Percentiles rank a stretch among this genome's conserved stretches.
phyloP scores from a whole-genome alignment of 2,888 invertebrate genomes.

The Buathra laborator region DNA sequence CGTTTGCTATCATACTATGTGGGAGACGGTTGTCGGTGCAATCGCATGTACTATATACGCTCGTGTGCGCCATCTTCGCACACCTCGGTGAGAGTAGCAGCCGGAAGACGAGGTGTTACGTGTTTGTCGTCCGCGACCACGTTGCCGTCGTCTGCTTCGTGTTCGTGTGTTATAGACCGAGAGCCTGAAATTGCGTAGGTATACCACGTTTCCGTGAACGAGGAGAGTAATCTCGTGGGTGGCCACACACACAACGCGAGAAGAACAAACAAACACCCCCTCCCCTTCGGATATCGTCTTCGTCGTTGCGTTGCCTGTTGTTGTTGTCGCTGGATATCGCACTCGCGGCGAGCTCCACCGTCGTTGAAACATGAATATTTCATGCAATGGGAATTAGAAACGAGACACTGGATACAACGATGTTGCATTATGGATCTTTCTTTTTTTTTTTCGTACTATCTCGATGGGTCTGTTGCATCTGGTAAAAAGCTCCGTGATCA shows the following conservation, averaged over 20 bases:
- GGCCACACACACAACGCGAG: constrained; percentile 37
- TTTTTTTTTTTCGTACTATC: neutral
- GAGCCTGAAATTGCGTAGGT: constrained; percentile 10
- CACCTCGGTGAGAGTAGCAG: constrained; percentile 16
- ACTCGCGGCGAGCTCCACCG: constrained; percentile 8
- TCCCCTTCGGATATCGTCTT: constrained; percentile 5
- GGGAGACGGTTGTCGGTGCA: constrained; percentile 39
- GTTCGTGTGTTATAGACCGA: neutral
- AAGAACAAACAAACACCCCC: constrained; percentile 24
- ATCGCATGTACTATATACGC: constrained; percentile 17
- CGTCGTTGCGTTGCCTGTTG: constrained; percentile 38
- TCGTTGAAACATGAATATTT: constrained; percentile 62
- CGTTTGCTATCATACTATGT: constrained; percentile 53
- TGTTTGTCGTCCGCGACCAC: constrained; percentile 47
- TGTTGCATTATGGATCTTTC: constrained; percentile 47
- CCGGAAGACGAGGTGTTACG: constrained; percentile 62
- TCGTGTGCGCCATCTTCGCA: constrained; percentile 4
- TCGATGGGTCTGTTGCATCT: constrained; percentile 22
- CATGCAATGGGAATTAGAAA: constrained; percentile 63
- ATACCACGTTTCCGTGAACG: constrained; percentile 50
- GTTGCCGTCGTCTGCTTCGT: constrained; percentile 37
- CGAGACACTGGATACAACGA: constrained; percentile 49
- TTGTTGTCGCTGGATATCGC: constrained; percentile 17
- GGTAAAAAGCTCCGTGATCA: neutral
- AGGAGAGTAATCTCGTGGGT: constrained; percentile 63